Percentiles rank a stretch among this genome's conserved stretches.
Evolutionary conservation across 2,888 invertebrate species (phyloP).

Genomic region (Ornithoptera alexandrae): DNA sequence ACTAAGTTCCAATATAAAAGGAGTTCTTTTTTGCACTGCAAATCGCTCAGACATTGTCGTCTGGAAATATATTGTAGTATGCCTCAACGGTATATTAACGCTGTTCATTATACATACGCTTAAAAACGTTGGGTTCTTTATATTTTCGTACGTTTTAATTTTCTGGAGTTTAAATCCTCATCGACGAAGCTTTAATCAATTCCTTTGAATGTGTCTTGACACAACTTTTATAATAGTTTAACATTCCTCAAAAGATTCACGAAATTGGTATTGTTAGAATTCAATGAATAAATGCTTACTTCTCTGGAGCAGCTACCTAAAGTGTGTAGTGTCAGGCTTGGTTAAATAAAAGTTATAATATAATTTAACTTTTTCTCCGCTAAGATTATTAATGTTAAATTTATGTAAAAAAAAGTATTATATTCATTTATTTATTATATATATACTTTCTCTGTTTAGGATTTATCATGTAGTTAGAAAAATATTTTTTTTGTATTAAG

Average conservation of each 20-base stretch:
- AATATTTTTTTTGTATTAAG: too few species aligned
- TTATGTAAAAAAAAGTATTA: too few species aligned
- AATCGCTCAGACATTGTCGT: slow-evolving; percentile 1
- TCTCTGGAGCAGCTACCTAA: too few species aligned
- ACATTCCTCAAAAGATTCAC: neutral
- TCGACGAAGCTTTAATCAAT: neutral
- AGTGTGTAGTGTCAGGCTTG: too few species aligned
- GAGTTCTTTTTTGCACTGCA: slow-evolving; percentile 14
- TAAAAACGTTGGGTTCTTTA: slow-evolving; percentile 1
- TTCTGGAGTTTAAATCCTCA: neutral
- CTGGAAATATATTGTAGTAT: slow-evolving; percentile 11
- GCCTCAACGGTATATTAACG: slow-evolving; percentile 11
- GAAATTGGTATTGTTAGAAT: too few species aligned
- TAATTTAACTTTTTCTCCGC: too few species aligned
- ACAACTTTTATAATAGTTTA: neutral
- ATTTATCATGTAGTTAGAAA: too few species aligned
- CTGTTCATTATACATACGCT: slow-evolving; percentile 10
- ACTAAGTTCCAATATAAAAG: slow-evolving; percentile 1
- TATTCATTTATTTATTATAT: too few species aligned
- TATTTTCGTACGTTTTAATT: neutral
- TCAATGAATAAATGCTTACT: too few species aligned
- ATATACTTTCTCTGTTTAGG: too few species aligned
- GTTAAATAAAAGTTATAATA: too few species aligned
- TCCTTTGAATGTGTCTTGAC: neutral
- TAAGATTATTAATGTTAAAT: too few species aligned